Percentiles rank a stretch among this genome's conserved stretches.
phyloP scores from a whole-genome alignment of 2,113 vertebrate species.

The Lagopus muta region DNA sequence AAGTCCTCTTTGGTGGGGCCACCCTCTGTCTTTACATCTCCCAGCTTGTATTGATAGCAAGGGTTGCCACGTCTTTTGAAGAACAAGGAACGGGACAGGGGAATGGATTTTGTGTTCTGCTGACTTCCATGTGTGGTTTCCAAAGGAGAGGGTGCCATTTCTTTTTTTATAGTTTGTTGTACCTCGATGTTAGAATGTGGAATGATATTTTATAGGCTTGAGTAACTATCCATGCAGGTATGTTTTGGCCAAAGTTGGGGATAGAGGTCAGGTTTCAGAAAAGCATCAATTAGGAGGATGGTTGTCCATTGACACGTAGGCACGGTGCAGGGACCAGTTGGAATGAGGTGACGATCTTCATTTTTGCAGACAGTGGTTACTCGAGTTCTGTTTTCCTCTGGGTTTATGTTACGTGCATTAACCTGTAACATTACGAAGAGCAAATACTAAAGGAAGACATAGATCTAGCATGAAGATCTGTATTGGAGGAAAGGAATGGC shows the following conservation, averaged over 20 bases:
- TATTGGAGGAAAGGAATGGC: background rate
- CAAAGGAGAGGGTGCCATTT: background rate
- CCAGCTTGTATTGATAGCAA: too few relatives aligned
- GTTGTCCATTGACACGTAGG: background rate
- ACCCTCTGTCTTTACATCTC: too few relatives aligned
- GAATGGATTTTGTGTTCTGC: background rate
- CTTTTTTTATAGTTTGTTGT: background rate
- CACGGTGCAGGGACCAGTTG: background rate
- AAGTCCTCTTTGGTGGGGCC: too few relatives aligned
- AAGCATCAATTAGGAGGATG: background rate
- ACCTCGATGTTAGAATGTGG: background rate
- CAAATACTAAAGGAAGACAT: background rate
- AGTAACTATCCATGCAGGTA: background rate
- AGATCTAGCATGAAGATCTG: background rate
- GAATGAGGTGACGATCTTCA: background rate
- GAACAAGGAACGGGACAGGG: background rate
- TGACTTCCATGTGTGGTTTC: background rate
- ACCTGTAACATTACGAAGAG: background rate
- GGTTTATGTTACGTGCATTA: background rate
- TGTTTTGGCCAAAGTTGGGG: background rate
- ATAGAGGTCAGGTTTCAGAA: background rate
- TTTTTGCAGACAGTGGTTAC: background rate
- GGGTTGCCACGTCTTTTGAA: background rate
- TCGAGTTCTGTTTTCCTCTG: background rate
- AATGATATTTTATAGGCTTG: background rate